Conservation (phyloP, 2,113 vertebrate species). For the Hydropotes inermis region DNA sequence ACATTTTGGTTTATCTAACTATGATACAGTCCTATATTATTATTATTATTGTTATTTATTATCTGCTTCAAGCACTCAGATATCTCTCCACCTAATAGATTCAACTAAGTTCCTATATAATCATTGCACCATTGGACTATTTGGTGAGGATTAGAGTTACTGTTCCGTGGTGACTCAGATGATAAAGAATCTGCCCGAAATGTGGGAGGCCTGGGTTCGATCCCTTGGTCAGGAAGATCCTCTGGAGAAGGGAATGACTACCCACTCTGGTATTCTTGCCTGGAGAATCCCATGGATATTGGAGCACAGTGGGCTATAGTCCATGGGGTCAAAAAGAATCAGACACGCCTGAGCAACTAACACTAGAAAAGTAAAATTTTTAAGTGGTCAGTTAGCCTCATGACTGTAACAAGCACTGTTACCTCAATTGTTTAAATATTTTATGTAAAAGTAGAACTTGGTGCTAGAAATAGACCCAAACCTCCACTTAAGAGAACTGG, state of each 20-base stretch:
- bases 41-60: too few species aligned
- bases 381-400: background rate
- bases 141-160: background rate
- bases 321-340: background rate
- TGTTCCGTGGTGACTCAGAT: background rate
- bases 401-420: background rate
- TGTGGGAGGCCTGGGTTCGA: rapidly evolving
- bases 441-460: background rate
- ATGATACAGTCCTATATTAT: background rate
- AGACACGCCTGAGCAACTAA: background rate
- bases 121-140: background rate
- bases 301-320: background rate
- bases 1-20: background rate
- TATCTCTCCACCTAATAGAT: background rate
- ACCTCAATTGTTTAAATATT: background rate
- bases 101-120: background rate
- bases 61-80: background rate
- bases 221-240: background rate
- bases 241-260: background rate
- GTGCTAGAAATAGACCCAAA: background rate
- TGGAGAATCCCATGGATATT: background rate
- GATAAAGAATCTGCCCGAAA: background rate
- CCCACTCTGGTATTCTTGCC: background rate
- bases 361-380: background rate
- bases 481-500: background rate